Conservation (phyloP, 2,797 vertebrate species). For the Sciurus carolinensis region DNA sequence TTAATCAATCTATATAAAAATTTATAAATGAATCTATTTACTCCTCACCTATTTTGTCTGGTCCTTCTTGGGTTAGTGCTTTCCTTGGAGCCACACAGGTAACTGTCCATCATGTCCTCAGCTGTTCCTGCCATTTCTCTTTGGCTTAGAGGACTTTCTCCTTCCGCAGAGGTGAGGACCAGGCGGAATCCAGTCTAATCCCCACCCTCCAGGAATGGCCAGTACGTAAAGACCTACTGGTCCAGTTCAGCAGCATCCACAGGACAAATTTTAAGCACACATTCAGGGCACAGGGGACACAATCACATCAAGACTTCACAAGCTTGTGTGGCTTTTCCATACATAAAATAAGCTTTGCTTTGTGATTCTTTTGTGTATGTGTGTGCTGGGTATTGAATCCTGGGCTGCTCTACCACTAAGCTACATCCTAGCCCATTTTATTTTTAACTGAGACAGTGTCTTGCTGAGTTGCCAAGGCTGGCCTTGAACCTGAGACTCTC, state of each 20-base stretch:
- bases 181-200: not conserved
- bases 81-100: not conserved
- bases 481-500: not conserved
- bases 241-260: not conserved
- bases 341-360: not conserved
- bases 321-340: not conserved
- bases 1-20: not conserved
- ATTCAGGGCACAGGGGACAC: fast-evolving
- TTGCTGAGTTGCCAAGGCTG: not conserved
- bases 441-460: not conserved
- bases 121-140: not conserved
- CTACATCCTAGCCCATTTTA: not conserved
- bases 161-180: not conserved
- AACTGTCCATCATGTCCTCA: not conserved
- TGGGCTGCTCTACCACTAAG: not conserved
- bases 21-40: not conserved
- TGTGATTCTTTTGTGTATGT: too few relatives aligned
- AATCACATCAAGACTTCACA: not conserved
- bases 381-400: not conserved
- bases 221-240: not conserved
- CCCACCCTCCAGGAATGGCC: not conserved
- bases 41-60: not conserved
- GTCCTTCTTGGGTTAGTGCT: too few relatives aligned
- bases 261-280: not conserved
- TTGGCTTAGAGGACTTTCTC: not conserved